Base-by-base conservation (phyloP, 2,113 vertebrate genomes). In the Barbus barbus region DNA sequence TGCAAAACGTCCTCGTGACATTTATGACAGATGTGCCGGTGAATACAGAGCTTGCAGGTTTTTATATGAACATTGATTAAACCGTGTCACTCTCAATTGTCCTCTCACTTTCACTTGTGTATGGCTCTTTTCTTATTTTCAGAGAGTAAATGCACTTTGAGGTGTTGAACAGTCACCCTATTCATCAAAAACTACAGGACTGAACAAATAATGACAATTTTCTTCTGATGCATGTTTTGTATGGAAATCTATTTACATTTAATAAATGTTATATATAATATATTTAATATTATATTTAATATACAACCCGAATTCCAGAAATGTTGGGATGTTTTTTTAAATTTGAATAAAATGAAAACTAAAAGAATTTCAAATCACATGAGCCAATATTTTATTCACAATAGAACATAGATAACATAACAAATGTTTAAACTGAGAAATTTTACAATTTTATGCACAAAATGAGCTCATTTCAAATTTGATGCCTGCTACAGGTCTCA, bases 111-210 rank as follows among this genome's bases (percentile, higher is more conserved):
- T 76, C 74, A 56, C 44, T 51, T 26, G 5, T 65, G 61, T 31
- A 31, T 0, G 26, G 2, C 18, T 1, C 18, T 38, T 69, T 36
- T 63, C 24, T 65, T 69, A 22, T 22, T 41, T 65, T n/a, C 60
- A 51, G 24, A 33, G 74, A 78, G 44, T 22, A 71, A 14, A 73
- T 61, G 65, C 53, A 53, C 65, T 81, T 81, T n/a, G 67, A 83
- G 36, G 60, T 67, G 41, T 44, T 80, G 82, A 26, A 44, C n/a
- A 61, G 67, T 36, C 44, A 44, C 63, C 38, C 3, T 78, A 60
- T 58, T 58, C 44, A 86, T 91, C 86, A 92, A 63, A 84, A 85
- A 84, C 87, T 87, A 90, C 90, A 90, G 91, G 90, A 91, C 90
- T 24, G 8, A 22, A 69, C 9, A 69, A 36, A 38, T 11, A 11